These are phyloP conservation scores for Montipora cactus DNA, from an alignment of 64 coral and sea anemone species.

Conservation along the genomic window DNA sequence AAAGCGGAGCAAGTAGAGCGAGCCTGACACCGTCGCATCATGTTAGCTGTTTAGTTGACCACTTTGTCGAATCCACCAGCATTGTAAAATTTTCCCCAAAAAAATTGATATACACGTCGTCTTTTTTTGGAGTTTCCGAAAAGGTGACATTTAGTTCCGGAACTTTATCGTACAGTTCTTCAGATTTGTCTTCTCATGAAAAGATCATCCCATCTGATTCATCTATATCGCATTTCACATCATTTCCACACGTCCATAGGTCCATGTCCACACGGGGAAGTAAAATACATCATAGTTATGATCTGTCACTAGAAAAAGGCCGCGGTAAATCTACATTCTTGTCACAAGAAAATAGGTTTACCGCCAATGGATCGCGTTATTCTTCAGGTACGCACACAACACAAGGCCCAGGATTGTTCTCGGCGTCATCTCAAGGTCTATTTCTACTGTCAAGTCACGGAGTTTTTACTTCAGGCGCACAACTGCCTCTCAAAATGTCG, in stretches of 20 bases:
- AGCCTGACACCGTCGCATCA: not conserved
- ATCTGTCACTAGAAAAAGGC: not conserved
- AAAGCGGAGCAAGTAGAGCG: not conserved
- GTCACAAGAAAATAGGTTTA: not conserved
- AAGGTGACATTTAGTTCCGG: not conserved
- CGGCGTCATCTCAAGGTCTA: not conserved
- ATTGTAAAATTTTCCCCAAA: not conserved
- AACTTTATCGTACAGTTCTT: not conserved
- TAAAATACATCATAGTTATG: not conserved
- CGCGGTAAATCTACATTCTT: constrained; percentile 37
- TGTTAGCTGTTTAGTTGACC: not conserved
- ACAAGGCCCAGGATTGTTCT: not conserved
- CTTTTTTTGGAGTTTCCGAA: not conserved
- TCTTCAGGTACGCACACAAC: not conserved
- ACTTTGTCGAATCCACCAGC: not conserved
- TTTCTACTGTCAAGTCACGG: not conserved
- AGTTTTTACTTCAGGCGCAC: not conserved
- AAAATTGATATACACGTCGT: not conserved
- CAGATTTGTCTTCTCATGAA: constrained; percentile 20
- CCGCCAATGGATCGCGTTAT: not conserved
- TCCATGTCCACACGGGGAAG: not conserved
- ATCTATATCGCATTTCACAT: not conserved
- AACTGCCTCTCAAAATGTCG: not conserved
- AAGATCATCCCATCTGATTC: not conserved
- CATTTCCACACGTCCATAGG: not conserved